A percentile compares a stretch with the other conserved stretches of the same genome.
Evolutionary conservation across 1,140 invertebrate species (phyloP).

Genomic region (Trissolcus basalis): DNA sequence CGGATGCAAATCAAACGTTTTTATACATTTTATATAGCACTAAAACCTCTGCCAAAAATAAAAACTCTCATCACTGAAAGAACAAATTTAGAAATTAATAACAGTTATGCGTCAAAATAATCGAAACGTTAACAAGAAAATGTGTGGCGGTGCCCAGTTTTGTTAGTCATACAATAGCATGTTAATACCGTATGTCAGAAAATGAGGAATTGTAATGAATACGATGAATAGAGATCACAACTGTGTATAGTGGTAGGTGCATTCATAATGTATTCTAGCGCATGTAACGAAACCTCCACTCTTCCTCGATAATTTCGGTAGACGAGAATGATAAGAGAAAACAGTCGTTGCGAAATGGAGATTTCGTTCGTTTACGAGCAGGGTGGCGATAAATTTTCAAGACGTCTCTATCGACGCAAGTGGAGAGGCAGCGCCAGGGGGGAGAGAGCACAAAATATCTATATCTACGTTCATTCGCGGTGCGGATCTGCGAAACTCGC

Average conservation of each 20-base stretch:
- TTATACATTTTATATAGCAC: no score
- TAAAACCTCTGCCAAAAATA: no score
- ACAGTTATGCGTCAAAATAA: conserved; percentile 46
- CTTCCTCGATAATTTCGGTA: conserved; percentile 61
- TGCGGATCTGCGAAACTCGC: conserved; percentile 38
- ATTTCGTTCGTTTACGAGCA: conserved; percentile 65
- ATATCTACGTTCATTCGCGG: conserved; percentile 32
- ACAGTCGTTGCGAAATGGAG: conserved; percentile 63
- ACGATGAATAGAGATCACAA: conserved; percentile 60
- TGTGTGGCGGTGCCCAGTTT: conserved; percentile 50
- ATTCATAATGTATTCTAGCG: conserved; percentile 59
- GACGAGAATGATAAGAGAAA: conserved; percentile 61
- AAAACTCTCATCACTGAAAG: no score
- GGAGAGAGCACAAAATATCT: conserved; percentile 32
- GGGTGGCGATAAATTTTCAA: conserved; percentile 66
- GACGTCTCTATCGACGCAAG: conserved; percentile 62
- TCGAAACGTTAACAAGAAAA: conserved; percentile 54
- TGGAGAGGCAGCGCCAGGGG: conserved; percentile 10
- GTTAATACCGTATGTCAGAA: conserved; percentile 60
- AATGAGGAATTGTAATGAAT: conserved; percentile 62
- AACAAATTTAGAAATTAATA: no score
- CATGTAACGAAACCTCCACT: conserved; percentile 59
- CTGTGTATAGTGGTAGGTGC: conserved; percentile 49
- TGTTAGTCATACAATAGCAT: conserved; percentile 60
- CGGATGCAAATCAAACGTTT: no score